Base-by-base conservation (phyloP, 2,797 vertebrate species). In the Erithacus rubecula region DNA sequence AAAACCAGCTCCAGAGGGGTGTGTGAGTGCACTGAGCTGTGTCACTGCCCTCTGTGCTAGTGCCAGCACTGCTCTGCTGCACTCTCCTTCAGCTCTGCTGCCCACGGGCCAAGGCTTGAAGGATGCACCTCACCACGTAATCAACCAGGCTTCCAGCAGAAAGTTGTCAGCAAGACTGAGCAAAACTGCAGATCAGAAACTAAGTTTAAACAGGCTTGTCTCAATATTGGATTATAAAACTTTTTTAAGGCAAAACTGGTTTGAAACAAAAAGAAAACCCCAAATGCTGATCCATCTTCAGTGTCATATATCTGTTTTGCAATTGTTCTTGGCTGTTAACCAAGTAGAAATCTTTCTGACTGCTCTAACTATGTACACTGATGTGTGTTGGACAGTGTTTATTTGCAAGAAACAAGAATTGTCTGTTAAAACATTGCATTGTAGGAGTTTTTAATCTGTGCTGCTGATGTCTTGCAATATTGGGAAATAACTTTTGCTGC, bases 21-120 rank as follows among this genome's bases (percentile, higher is more conserved):
- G 26, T 7, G 8, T 21, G 41, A 9, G 21, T 5, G 27, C 37
- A 11, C 15, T 14, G 37, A 21, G 59, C 32, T 10, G 7, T 51
- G 49, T 51, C 49, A 51, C 47, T 47, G 23, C 14, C 9, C 15
- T 1, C 1, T 12, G 22, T 10, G 0, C 11, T 1, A 1, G 22
- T 5, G 29, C 12, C 7, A 5, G 7, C 11, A 1, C 16, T 47
- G 4, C 23, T 44, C n/a, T 27, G 26, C 13, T 15, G 3, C 29
- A 27, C 10, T 13, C 52, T 46, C 23, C 53, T 9, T 51, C 59
- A 4, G 8, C 24, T n/a, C 64, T 5, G 5, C 30, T 5, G 21
- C 46, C 18, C 29, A 2, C 2, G 2, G 18, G 17, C 22, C 32
- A n/a, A 5, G 23, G 11, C 12, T 2, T 1, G 46, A 10, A 2